Evolutionary conservation across 2,113 vertebrate genomes (phyloP).

Genomic region (Lophochroa leadbeateri): DNA sequence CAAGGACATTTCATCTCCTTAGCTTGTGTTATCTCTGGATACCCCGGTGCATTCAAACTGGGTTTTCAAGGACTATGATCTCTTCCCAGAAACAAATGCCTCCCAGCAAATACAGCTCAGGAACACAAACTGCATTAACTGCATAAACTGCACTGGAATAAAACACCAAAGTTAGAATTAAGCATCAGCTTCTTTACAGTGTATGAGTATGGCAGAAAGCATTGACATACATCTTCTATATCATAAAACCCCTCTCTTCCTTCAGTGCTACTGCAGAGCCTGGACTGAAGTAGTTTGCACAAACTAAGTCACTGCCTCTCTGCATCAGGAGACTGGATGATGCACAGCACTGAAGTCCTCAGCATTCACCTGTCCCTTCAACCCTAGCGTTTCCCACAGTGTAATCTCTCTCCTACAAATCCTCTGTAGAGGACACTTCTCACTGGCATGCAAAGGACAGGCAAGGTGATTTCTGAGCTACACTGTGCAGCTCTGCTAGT

Average conservation of each 20-base stretch:
- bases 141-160: not conserved
- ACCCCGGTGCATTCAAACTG: not conserved
- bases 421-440: not conserved
- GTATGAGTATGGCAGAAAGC: not conserved
- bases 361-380: not conserved
- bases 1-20: not conserved
- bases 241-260: not conserved
- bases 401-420: not conserved
- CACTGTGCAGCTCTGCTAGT: not conserved
- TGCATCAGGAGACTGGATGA: not conserved
- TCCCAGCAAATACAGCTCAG: not conserved
- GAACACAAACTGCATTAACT: not conserved
- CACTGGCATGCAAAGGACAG: not conserved
- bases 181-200: not conserved
- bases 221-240: not conserved
- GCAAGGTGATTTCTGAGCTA: not conserved
- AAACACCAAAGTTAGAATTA: not conserved
- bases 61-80: not conserved
- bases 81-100: not conserved
- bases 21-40: not conserved
- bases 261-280: not conserved
- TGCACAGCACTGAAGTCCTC: not conserved
- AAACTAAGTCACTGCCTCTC: not conserved
- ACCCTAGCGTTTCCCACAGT: not conserved
- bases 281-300: not conserved